Base-by-base conservation (phyloP, 1,140 invertebrate genomes). In the Eubasilissa regina region DNA sequence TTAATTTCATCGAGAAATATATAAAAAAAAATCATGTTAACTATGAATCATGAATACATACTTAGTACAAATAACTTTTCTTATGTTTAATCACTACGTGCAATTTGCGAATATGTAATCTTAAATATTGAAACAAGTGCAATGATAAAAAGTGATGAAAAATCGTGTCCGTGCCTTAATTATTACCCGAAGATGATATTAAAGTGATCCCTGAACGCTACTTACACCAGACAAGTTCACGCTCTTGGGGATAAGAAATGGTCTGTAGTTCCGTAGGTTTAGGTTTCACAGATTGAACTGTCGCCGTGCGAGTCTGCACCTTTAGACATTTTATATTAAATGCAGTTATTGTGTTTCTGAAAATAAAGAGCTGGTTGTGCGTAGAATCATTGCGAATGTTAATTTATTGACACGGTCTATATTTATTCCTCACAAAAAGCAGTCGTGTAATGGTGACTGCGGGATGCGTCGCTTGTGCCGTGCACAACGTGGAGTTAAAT, bases 31-130 rank as follows among this genome's bases (percentile, higher is more conserved):
- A 77, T 21, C 12, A 21, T 75, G 43, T 75, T 60, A n/a, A 77
- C 58, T 77, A 17, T 51, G 62, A 66, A 68, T 77, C 47, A 53
- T 77, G 60, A 53, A 66, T 47, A 77, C 48, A 47, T 53, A 72
- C 15, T 68, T 51, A 77, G 75, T 77, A 77, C 75, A 77, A 77
- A 77, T 68, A 68, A 66, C 58, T 62, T 76, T 77, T 68, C 56
- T 78, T 56, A 78, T 70, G 44, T 78, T 55, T 56, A 72, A 78
- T 66, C 48, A 82, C 70, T 78, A 70, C 43, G 68, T 78, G 73
- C 72, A 78, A 81, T 81, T 76, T 51, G 60, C 64, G 75, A 80
- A 48, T 72, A 55, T 77, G 15, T 80, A 60, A 72, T 74, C 76
- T 68, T 68, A 76, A 77, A 45, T 66, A 74, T 73, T 72, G 62